Evolutionary conservation across 2,113 vertebrate species (phyloP).

Genomic region (Gallinago media): DNA sequence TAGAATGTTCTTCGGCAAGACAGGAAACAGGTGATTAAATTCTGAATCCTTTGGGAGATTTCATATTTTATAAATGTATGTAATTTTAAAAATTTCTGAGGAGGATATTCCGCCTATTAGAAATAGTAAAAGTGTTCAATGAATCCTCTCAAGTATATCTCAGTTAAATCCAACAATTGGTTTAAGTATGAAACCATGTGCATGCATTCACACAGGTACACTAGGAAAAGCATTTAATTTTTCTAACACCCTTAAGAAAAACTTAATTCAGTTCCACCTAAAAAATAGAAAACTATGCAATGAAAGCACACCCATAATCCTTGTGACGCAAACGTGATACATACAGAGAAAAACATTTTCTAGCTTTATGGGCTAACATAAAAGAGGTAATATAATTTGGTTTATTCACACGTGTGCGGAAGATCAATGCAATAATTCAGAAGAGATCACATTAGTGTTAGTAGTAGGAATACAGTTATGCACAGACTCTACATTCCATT

Average conservation of each 20-base stretch:
- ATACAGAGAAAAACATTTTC: constrained; percentile 49
- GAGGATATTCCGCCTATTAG: background rate
- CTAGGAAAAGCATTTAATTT: background rate
- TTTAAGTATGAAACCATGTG: background rate
- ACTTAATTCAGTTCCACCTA: background rate
- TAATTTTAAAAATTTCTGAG: background rate
- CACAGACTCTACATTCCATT: background rate
- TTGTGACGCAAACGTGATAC: constrained; percentile 24
- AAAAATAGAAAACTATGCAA: background rate
- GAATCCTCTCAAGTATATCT: background rate
- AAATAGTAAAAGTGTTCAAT: background rate
- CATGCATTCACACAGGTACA: background rate
- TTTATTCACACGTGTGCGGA: constrained; percentile 53
- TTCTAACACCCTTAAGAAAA: background rate
- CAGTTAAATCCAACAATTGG: background rate
- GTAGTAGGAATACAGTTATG: background rate
- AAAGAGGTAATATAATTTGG: constrained; percentile 48
- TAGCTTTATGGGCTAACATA: constrained; percentile 38
- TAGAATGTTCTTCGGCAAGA: background rate
- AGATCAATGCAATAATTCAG: constrained; percentile 48
- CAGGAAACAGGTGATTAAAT: background rate
- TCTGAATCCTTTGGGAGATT: background rate
- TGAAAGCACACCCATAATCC: background rate
- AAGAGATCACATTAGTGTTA: constrained; percentile 11
- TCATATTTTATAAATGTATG: background rate